Conservation (phyloP, 2,797 vertebrate genomes). For the Hapalemur alaotrensis region DNA sequence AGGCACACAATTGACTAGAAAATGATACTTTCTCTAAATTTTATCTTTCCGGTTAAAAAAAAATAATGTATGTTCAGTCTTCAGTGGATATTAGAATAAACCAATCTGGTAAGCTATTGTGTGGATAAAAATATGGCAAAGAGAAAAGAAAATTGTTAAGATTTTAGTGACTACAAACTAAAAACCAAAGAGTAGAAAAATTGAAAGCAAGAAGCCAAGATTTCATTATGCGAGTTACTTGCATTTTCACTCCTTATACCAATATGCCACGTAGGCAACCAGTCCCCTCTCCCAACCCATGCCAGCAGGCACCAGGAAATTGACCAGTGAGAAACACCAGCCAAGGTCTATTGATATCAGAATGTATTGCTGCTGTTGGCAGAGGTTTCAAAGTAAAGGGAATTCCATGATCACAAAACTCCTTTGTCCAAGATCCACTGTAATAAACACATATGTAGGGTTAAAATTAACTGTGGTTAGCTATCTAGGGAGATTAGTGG, state of each 20-base stretch:
- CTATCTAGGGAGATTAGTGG: not conserved
- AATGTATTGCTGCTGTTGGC: not conserved
- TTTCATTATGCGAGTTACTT: not conserved
- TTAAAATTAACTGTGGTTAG: not conserved
- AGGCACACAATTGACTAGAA: not conserved
- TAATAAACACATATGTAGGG: not conserved
- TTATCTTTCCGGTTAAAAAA: not conserved
- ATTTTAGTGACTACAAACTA: not conserved
- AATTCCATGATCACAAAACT: not conserved
- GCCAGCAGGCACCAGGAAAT: not conserved
- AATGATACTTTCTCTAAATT: slow-evolving; percentile 21
- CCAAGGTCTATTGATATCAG: not conserved
- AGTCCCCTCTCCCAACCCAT: not conserved
- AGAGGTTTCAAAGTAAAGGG: not conserved
- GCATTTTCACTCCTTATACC: not conserved
- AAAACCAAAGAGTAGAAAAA: slow-evolving; percentile 14
- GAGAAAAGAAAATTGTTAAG: not conserved
- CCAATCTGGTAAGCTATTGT: not conserved
- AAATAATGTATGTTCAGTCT: not conserved
- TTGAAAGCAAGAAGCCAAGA: not conserved
- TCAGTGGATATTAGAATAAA: not conserved
- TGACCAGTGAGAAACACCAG: not conserved
- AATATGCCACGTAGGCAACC: not conserved
- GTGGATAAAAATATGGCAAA: not conserved
- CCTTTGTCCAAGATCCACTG: not conserved